A percentile compares a stretch with the other conserved stretches of the same genome.
phyloP scores from a whole-genome alignment of 2,888 invertebrate species.

The Pollenia labialis region DNA sequence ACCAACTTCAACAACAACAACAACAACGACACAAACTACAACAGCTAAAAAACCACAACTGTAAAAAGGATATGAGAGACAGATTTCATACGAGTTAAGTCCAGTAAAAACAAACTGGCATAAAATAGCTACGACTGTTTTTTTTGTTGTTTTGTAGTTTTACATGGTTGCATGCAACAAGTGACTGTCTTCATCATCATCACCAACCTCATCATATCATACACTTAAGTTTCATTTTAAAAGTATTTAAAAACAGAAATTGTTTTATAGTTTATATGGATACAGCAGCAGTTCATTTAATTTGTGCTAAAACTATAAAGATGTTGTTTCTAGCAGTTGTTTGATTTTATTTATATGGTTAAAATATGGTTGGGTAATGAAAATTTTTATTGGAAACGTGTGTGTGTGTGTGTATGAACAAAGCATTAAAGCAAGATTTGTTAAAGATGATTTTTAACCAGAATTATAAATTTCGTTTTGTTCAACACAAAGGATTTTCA shows the following conservation, averaged over 20 bases:
- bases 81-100: constrained; percentile 47
- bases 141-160: neutral
- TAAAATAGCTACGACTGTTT: constrained; percentile 45
- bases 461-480: too few species aligned
- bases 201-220: neutral
- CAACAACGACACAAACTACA: constrained; percentile 36
- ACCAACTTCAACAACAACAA: constrained; percentile 50
- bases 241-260: constrained; percentile 44
- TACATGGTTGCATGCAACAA: constrained; percentile 43
- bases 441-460: too few species aligned
- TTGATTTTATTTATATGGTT: constrained; percentile 13
- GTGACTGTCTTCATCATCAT: constrained; percentile 8
- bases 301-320: too few species aligned
- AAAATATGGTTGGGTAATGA: constrained; percentile 24
- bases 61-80: constrained; percentile 53
- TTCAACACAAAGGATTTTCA: too few species aligned
- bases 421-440: neutral
- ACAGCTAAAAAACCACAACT: constrained; percentile 49
- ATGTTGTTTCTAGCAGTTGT: neutral
- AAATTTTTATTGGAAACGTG: constrained; percentile 10
- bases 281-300: neutral
- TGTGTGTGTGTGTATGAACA: too few species aligned
- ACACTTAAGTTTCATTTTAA: constrained; percentile 13
- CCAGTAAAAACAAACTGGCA: constrained; percentile 53
- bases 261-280: constrained; percentile 11